These are phyloP conservation scores for Ophiodon elongatus DNA, from an alignment of 2,113 vertebrate species.

Conservation along the genomic window DNA sequence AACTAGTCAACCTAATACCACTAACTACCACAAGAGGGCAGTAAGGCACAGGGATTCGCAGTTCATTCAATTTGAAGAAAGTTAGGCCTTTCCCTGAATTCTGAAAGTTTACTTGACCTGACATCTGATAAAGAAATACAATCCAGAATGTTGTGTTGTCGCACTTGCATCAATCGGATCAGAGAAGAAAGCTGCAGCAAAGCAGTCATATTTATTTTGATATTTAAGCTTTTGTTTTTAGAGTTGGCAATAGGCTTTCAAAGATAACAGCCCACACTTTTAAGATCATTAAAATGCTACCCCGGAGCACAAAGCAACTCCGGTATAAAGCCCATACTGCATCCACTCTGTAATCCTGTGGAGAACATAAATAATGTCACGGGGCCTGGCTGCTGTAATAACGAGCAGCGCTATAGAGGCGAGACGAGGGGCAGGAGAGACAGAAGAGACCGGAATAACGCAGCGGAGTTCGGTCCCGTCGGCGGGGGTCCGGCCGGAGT, in stretches of 20 bases:
- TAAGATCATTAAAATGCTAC: no score
- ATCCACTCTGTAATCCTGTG: not conserved
- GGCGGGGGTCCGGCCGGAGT: conserved; percentile 43
- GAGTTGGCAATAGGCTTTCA: not conserved
- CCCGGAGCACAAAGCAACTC: not conserved
- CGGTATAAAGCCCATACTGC: not conserved
- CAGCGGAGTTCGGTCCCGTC: conserved; percentile 27
- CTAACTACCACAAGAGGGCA: conserved; percentile 55
- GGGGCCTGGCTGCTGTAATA: not conserved
- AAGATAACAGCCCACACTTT: not conserved
- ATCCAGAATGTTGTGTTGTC: not conserved
- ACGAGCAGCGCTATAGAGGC: not conserved
- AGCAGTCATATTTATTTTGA: not conserved
- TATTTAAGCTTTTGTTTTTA: not conserved
- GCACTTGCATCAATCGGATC: not conserved
- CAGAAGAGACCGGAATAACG: not conserved
- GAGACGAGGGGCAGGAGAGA: no score
- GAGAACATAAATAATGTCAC: not conserved
- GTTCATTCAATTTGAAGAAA: not conserved
- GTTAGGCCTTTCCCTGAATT: not conserved
- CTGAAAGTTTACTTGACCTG: not conserved
- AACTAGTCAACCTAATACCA: conserved; percentile 26
- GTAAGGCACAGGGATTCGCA: not conserved
- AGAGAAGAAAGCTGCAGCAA: not conserved
- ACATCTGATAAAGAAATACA: not conserved